Percentiles rank a stretch among this genome's conserved stretches.
Evolutionary conservation across 2,888 invertebrate species (phyloP).

Genomic region (Drosophila gaucha): DNA sequence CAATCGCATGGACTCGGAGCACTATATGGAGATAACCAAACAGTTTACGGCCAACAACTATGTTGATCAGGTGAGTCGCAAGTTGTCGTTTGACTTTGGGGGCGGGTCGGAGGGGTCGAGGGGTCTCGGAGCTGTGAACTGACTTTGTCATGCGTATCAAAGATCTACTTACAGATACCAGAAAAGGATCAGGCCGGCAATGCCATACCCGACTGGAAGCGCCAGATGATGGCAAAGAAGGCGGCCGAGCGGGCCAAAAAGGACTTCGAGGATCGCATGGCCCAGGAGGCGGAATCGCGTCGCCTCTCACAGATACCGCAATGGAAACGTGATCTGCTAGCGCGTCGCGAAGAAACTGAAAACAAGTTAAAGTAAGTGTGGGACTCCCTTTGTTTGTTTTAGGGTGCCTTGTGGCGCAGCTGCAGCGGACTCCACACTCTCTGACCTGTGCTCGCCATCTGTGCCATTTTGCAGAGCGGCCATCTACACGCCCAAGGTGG

Average conservation of each 20-base stretch:
- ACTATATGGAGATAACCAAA: slow-evolving; percentile 93
- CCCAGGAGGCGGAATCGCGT: slow-evolving; percentile 93
- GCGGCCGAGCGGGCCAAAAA: slow-evolving; percentile 96
- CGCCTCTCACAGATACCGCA: slow-evolving; percentile 94
- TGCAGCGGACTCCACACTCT: slow-evolving; percentile 38
- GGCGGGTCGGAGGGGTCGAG: neutral
- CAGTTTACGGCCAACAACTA: slow-evolving; percentile 94
- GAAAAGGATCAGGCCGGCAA: slow-evolving; percentile 95
- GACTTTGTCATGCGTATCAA: slow-evolving; percentile 64
- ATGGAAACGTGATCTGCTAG: slow-evolving; percentile 96
- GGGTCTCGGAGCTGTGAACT: slow-evolving; percentile 2
- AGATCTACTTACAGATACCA: slow-evolving; percentile 89
- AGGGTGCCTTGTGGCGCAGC: slow-evolving; percentile 11
- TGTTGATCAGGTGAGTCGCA: slow-evolving; percentile 92
- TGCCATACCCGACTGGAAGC: slow-evolving; percentile 96
- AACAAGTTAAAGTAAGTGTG: slow-evolving; percentile 89
- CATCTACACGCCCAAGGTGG: slow-evolving; percentile 89
- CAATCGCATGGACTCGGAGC: slow-evolving; percentile 92
- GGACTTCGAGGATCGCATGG: slow-evolving; percentile 94
- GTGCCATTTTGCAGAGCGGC: slow-evolving; percentile 85
- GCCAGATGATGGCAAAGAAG: slow-evolving; percentile 97
- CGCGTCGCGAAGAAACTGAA: slow-evolving; percentile 92
- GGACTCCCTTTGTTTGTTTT: slow-evolving; percentile 8
- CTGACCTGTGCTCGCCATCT: slow-evolving; percentile 43
- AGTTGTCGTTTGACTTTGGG: neutral